Percentiles rank a stretch among this genome's conserved stretches.
phyloP scores from a whole-genome alignment of 2,113 vertebrate genomes.

The Hipposideros armiger region DNA sequence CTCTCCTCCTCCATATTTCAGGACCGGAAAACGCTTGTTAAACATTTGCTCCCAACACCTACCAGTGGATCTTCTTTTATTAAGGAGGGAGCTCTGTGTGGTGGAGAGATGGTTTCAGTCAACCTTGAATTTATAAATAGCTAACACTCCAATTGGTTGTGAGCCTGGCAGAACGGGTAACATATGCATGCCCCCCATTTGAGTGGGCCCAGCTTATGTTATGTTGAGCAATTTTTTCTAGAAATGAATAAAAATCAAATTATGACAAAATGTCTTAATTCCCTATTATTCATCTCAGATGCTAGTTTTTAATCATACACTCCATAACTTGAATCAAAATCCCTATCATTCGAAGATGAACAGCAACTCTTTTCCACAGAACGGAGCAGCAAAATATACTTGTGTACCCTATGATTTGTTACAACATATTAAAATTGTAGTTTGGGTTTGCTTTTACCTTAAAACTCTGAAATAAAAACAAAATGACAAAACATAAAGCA shows the following conservation, averaged over 20 bases:
- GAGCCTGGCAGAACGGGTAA: slow-evolving; percentile 72
- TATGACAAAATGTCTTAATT: slow-evolving; percentile 74
- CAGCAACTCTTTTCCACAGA: not conserved
- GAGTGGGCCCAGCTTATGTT: slow-evolving; percentile 83
- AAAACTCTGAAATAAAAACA: slow-evolving; percentile 41
- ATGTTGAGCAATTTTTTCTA: slow-evolving; percentile 80
- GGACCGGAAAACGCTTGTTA: slow-evolving; percentile 74
- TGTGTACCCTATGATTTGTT: not conserved
- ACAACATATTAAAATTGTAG: not conserved
- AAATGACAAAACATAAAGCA: slow-evolving; percentile 19
- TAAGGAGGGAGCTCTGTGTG: slow-evolving; percentile 58
- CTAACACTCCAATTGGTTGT: slow-evolving; percentile 83
- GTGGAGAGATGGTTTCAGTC: slow-evolving; percentile 65
- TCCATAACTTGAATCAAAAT: slow-evolving; percentile 58
- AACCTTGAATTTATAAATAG: slow-evolving; percentile 80
- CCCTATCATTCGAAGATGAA: slow-evolving; percentile 10
- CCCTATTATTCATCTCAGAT: slow-evolving; percentile 71
- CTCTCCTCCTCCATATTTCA: slow-evolving; percentile 78
- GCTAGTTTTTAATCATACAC: slow-evolving; percentile 50
- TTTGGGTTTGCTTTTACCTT: not conserved
- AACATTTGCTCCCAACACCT: slow-evolving; percentile 83
- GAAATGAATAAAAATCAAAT: slow-evolving; percentile 82
- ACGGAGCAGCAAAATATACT: not conserved
- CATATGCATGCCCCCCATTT: slow-evolving; percentile 82
- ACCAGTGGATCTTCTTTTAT: slow-evolving; percentile 75